These are phyloP conservation scores for Cancer borealis DNA, from an alignment of 2,888 invertebrate genomes.

Conservation along the genomic window DNA sequence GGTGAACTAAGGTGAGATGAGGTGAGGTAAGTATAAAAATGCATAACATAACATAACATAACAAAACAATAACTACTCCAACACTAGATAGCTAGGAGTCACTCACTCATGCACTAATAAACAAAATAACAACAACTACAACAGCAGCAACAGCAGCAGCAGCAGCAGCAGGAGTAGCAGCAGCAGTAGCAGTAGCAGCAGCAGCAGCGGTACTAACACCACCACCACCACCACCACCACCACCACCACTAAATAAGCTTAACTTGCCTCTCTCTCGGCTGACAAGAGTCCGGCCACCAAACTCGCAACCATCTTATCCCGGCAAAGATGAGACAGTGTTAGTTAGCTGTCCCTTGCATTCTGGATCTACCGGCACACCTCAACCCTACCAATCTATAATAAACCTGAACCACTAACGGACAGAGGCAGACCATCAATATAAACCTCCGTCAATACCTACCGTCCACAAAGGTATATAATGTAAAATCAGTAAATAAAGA, in stretches of 20 bases:
- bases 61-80: too few species aligned
- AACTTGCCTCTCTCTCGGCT: conserved; percentile 72
- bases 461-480: too few species aligned
- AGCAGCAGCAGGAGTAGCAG: background rate
- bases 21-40: too few species aligned
- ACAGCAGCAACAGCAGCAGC: background rate
- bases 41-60: too few species aligned
- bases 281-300: conserved; percentile 66
- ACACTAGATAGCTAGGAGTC: background rate
- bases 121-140: background rate
- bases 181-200: background rate
- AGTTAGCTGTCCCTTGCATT: background rate
- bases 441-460: too few species aligned
- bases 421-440: too few species aligned
- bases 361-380: background rate
- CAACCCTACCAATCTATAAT: background rate
- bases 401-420: too few species aligned
- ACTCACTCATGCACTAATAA: background rate
- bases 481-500: too few species aligned
- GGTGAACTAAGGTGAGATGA: too few species aligned
- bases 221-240: background rate
- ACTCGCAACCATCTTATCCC: conserved; percentile 68
- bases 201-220: background rate
- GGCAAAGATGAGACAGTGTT: conserved; percentile 57
- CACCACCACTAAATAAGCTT: background rate